These are phyloP conservation scores for Nasalis larvatus DNA, from an alignment of 2,113 vertebrate genomes.

Conservation along the genomic window DNA sequence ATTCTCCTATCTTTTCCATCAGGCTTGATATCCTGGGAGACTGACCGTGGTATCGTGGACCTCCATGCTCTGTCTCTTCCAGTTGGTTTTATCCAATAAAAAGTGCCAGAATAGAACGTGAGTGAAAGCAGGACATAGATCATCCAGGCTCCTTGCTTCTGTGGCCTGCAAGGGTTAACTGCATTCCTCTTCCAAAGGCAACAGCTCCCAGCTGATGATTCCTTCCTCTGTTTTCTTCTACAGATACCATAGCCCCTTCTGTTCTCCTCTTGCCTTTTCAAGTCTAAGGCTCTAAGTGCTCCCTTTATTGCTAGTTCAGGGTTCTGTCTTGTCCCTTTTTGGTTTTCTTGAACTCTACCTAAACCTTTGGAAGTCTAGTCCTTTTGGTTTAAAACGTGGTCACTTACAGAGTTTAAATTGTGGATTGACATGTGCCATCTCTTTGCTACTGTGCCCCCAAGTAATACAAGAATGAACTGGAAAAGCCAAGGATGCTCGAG, in stretches of 20 bases:
- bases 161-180: background rate
- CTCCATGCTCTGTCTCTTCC: background rate
- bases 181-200: background rate
- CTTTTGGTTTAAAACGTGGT: background rate
- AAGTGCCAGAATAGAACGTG: background rate
- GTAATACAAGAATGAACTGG: background rate
- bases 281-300: accelerated
- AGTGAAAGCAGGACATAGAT: accelerated
- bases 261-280: background rate
- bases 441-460: background rate
- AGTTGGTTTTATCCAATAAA: background rate
- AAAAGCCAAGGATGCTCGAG: background rate
- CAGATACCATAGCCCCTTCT: too few relatives aligned
- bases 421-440: background rate
- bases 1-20: background rate
- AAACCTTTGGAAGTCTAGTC: background rate
- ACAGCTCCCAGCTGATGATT: accelerated
- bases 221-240: background rate
- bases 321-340: background rate
- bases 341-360: background rate
- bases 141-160: accelerated
- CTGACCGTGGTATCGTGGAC: background rate
- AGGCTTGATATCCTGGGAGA: background rate
- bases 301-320: too few relatives aligned
- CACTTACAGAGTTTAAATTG: background rate